Percentiles rank a stretch among this genome's conserved stretches.
These are phyloP conservation scores for Mohoua ochrocephala DNA, from an alignment of 2,113 vertebrate genomes.

Conservation along the genomic window DNA sequence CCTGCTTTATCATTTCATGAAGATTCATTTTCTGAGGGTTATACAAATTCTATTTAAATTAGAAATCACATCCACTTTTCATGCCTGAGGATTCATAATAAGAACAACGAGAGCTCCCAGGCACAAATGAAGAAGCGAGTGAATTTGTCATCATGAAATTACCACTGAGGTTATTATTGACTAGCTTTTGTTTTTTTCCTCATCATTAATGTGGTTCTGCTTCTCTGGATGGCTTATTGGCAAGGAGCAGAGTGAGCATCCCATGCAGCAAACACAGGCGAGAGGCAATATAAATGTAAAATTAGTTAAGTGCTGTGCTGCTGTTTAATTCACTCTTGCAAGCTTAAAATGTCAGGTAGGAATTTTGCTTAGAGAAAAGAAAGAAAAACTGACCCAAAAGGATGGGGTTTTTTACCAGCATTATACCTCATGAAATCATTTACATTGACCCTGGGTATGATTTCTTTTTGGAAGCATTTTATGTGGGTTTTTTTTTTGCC, in stretches of 20 bases:
- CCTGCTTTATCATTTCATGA: background rate
- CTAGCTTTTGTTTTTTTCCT: slow-evolving; percentile 27
- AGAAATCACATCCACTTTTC: slow-evolving; percentile 15
- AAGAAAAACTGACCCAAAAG: background rate
- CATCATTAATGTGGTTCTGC: slow-evolving; percentile 36
- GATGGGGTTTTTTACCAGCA: background rate
- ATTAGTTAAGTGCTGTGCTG: background rate
- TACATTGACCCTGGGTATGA: background rate
- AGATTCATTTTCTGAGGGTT: background rate
- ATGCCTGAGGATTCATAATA: background rate
- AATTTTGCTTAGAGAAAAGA: background rate
- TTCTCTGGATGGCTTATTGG: slow-evolving; percentile 25
- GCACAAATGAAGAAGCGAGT: background rate
- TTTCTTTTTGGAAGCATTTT: background rate
- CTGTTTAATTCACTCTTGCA: background rate
- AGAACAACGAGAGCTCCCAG: background rate
- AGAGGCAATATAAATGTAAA: slow-evolving; percentile 24
- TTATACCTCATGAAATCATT: background rate
- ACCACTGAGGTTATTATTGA: slow-evolving; percentile 21
- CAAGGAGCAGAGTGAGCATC: background rate
- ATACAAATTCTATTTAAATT: background rate
- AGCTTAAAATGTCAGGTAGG: background rate
- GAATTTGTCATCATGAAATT: slow-evolving; percentile 43
- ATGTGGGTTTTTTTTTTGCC: rapidly evolving
- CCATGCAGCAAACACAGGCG: background rate